These are phyloP conservation scores for Zosterops pallidus DNA, from an alignment of 2,113 vertebrate genomes.

Conservation along the genomic window DNA sequence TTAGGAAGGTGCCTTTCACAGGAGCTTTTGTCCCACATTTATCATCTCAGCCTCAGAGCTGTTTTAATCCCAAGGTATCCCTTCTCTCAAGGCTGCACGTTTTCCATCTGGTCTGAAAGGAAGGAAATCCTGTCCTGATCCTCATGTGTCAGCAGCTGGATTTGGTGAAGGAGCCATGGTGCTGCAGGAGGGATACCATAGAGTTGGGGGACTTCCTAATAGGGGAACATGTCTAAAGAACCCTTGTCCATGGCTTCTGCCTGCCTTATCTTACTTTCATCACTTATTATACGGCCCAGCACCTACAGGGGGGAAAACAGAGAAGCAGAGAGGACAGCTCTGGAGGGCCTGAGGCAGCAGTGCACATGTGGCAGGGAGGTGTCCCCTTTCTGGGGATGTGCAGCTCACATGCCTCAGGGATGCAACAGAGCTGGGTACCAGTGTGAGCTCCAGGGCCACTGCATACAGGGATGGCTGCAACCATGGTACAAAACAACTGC, in stretches of 20 bases:
- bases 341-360: not conserved
- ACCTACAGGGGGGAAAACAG: not conserved
- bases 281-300: not conserved
- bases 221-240: not conserved
- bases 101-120: not conserved
- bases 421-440: not conserved
- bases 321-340: not conserved
- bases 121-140: not conserved
- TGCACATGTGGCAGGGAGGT: fast-evolving
- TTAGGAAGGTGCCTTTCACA: not conserved
- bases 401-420: fast-evolving
- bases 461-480: not conserved
- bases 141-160: not conserved
- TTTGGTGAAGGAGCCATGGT: not conserved
- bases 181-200: not conserved
- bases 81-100: not conserved
- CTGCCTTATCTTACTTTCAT: not conserved
- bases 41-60: not conserved
- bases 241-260: fast-evolving
- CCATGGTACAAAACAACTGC: not conserved
- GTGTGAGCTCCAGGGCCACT: not conserved
- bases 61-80: not conserved
- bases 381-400: not conserved
- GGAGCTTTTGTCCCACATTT: not conserved
- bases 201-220: fast-evolving